Conservation (phyloP, 1,140 invertebrate species). For the Drosophila tristis region DNA sequence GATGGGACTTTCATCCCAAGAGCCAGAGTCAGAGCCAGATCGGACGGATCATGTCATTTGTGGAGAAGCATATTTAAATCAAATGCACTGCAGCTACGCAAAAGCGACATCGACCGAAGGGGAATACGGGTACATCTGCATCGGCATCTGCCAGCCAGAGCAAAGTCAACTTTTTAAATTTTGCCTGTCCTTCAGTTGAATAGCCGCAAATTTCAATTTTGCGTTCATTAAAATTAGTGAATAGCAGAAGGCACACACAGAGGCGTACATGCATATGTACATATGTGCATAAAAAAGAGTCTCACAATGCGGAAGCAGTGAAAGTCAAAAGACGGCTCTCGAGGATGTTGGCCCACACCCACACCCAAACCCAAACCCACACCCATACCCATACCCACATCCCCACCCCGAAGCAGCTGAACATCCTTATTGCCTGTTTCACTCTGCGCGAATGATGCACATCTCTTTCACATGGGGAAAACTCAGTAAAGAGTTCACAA, state of each 20-base stretch:
- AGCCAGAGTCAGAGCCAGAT: background rate
- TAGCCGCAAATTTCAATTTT: conserved; percentile 72
- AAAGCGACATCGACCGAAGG: background rate
- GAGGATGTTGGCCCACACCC: conserved; percentile 11
- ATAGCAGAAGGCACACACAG: conserved; percentile 41
- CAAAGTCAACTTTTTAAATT: conserved; percentile 29
- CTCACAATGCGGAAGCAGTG: conserved; percentile 41
- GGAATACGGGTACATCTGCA: background rate
- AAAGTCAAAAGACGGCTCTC: conserved; percentile 37
- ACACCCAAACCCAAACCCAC: conserved; percentile 7
- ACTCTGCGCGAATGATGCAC: conserved; percentile 6
- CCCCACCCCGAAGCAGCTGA: conserved; percentile 2
- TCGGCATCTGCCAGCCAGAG: background rate
- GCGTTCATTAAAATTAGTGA: conserved; percentile 75
- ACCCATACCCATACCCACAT: conserved; percentile 1
- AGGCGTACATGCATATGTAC: conserved; percentile 3
- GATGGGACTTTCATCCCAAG: background rate
- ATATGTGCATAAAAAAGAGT: conserved; percentile 11
- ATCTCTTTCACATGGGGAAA: conserved; percentile 43
- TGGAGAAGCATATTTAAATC: conserved; percentile 60
- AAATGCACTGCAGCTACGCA: conserved; percentile 23
- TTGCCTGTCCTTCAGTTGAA: conserved; percentile 30
- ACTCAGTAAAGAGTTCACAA: conserved; percentile 70
- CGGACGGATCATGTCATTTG: background rate
- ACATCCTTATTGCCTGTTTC: conserved; percentile 56